Percentiles rank a stretch among this genome's conserved stretches.
These are phyloP conservation scores for Gadus macrocephalus DNA, from an alignment of 2,113 vertebrate species.

Conservation along the genomic window DNA sequence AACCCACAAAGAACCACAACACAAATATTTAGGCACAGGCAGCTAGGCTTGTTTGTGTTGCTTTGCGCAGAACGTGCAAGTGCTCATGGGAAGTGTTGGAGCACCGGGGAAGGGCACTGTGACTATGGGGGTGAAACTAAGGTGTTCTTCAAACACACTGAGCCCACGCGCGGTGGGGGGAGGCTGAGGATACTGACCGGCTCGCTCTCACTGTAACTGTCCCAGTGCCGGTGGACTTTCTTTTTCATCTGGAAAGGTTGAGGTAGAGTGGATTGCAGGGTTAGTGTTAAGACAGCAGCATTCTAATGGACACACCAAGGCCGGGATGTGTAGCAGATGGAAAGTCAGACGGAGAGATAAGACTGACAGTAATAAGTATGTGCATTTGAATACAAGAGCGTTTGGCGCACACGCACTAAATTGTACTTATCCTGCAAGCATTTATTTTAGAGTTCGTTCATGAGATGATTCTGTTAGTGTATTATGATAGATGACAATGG, in stretches of 20 bases:
- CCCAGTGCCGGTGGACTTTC: slow-evolving; percentile 90
- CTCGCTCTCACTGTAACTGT: slow-evolving; percentile 93
- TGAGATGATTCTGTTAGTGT: neutral
- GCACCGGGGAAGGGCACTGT: neutral
- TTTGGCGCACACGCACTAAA: neutral
- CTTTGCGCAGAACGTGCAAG: slow-evolving; percentile 24
- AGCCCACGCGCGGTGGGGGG: slow-evolving; percentile 6
- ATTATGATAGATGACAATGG: neutral
- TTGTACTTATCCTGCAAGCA: neutral
- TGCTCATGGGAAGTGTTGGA: slow-evolving; percentile 8
- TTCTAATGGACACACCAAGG: slow-evolving; percentile 32
- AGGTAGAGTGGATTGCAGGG: slow-evolving; percentile 76
- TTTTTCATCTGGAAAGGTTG: slow-evolving; percentile 93
- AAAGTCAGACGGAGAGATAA: slow-evolving; percentile 19
- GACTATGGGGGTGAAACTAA: neutral
- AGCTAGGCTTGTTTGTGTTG: too few species aligned
- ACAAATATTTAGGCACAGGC: too few species aligned
- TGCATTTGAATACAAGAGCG: slow-evolving; percentile 31
- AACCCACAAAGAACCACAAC: slow-evolving; percentile 11
- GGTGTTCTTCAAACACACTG: slow-evolving; percentile 9
- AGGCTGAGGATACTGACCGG: slow-evolving; percentile 84
- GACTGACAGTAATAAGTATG: slow-evolving; percentile 23
- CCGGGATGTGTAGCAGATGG: neutral
- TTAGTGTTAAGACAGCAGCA: slow-evolving; percentile 73
- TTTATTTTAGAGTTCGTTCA: neutral